Evolutionary conservation across 1,140 invertebrate genomes (phyloP), one percentile per base, ranked within the genome.

Genomic region (Apis laboriosa): DNA sequence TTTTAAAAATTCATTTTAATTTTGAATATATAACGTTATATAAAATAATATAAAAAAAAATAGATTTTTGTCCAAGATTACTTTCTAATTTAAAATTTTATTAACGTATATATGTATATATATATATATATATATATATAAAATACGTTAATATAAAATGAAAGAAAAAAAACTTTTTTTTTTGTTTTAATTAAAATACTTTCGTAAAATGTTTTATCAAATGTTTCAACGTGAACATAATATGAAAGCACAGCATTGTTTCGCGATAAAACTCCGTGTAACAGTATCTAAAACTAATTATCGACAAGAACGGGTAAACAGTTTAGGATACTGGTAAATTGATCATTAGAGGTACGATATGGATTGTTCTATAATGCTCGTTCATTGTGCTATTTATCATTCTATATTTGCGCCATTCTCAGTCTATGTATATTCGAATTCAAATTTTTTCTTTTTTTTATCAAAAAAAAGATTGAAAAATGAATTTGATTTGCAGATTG

Each of bases 281-380:
- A 43, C 34, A 19, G 34, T 67, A 43, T 43, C 34, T 43, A 67
- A 67, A 67, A 21, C 34, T 67, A 67, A 67, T 67, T 67, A 67
- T 43, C 19, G 19, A 67, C 34, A 67, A 67, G 34, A 34, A 67
- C 34, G 34, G 34, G 1, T 43, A 67, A 43, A 19, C 64, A 67
- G 64, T 67, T 67, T 67, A 43, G 17, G 9, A 19, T 43, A 13
- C 9, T 19, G 34, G 64, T 66, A 66, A 66, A 66, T 66, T 34
- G 17, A 43, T 11, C 34, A 43, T 66, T 66, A 66, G 43, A 21
- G 64, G 9, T 43, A 43, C 34, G 9, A 34, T 43, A 66, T 34
- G 17, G 28, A 34, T 43, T 43, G 19, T 4, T 19, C 9, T 43
- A 34, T 11, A 66, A 66, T 2, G 19, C 28, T 11, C 17, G 12